phyloP scores from a whole-genome alignment of 2,113 vertebrate species.

The Picathartes gymnocephalus region DNA sequence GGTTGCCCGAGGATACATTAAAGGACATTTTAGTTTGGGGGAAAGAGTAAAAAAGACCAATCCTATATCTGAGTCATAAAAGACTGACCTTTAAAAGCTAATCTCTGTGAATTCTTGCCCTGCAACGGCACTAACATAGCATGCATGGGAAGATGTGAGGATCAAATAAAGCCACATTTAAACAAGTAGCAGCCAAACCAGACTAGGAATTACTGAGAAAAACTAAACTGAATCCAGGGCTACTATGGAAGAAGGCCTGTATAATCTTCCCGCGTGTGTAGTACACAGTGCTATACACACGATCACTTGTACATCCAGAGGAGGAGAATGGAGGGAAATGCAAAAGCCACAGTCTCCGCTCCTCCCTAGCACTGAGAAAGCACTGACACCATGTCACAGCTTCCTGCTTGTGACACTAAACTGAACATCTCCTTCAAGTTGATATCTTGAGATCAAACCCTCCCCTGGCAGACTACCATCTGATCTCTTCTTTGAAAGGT shows the following conservation, averaged over 20 bases:
- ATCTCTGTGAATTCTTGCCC: background rate
- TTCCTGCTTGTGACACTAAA: background rate
- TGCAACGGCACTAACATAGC: background rate
- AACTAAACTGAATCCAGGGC: background rate
- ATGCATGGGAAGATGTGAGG: background rate
- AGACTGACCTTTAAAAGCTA: background rate
- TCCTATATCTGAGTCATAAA: background rate
- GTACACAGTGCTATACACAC: too few relatives aligned
- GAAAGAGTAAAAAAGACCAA: background rate
- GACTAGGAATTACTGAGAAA: background rate
- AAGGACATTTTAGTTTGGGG: background rate
- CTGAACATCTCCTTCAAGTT: background rate
- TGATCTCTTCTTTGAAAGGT: background rate
- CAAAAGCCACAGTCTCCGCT: background rate
- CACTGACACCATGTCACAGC: background rate
- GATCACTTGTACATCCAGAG: background rate
- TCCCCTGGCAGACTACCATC: background rate
- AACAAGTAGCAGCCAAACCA: background rate
- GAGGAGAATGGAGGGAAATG: background rate
- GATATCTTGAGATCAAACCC: background rate
- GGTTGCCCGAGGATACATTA: background rate
- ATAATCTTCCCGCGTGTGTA: background rate
- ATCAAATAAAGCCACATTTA: background rate
- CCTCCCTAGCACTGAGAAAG: background rate
- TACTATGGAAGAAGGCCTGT: background rate